These are phyloP conservation scores for Perodicticus potto DNA, from an alignment of 2,797 vertebrate genomes.

Conservation along the genomic window DNA sequence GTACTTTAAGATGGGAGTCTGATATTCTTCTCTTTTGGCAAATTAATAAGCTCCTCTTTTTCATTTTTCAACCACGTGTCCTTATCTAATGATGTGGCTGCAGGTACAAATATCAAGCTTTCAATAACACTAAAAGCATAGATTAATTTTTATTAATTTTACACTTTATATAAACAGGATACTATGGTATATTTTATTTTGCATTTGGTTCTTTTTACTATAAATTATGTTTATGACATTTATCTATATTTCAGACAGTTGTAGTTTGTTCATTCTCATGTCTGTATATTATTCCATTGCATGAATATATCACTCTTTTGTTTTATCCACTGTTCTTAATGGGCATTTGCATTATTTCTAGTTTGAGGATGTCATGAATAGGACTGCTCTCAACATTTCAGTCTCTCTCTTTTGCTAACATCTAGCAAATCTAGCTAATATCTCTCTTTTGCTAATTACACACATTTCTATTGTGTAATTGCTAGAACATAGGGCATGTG, in stretches of 20 bases:
- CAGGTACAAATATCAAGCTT: too few species aligned
- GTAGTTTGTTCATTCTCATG: background rate
- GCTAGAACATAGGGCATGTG: background rate
- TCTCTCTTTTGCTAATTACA: background rate
- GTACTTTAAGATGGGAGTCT: too few species aligned
- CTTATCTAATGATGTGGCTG: too few species aligned
- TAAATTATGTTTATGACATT: background rate
- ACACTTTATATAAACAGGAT: background rate
- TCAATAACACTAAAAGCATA: background rate
- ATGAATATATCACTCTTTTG: background rate
- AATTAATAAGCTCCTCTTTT: too few species aligned
- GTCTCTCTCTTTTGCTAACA: background rate
- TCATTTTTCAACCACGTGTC: too few species aligned
- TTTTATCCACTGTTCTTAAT: background rate
- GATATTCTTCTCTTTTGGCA: too few species aligned
- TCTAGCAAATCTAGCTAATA: background rate
- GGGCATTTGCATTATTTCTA: background rate
- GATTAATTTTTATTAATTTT: background rate
- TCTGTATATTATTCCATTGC: background rate
- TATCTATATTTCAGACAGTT: background rate
- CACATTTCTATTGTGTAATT: background rate
- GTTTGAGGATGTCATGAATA: background rate
- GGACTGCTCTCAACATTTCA: background rate
- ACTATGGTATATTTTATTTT: background rate
- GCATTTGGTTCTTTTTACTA: background rate